A percentile compares a stretch with the other conserved stretches of the same genome.
These are phyloP conservation scores for Takifugu ocellatus DNA, from an alignment of 2,797 vertebrate genomes.

Conservation along the genomic window DNA sequence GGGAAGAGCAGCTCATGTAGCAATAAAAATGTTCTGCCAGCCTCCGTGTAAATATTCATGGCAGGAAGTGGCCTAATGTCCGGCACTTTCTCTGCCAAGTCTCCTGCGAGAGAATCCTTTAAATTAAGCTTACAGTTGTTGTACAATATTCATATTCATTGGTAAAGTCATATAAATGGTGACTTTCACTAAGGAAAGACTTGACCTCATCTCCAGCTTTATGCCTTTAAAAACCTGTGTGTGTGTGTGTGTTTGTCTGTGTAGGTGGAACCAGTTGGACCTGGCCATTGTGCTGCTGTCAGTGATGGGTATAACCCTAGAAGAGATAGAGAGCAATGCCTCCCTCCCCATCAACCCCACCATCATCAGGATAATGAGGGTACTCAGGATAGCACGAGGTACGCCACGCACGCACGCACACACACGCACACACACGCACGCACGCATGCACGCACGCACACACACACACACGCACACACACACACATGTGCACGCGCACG, in stretches of 20 bases:
- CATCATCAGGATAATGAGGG: constrained; percentile 96
- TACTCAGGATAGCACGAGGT: constrained; percentile 91
- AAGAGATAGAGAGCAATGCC: constrained; percentile 94
- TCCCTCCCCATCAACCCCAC: constrained; percentile 95
- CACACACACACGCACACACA: not conserved
- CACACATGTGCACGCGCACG: not conserved
- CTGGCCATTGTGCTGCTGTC: constrained; percentile 92
- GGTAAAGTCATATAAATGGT: constrained; percentile 21
- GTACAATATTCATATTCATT: constrained; percentile 46
- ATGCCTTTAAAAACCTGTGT: not conserved
- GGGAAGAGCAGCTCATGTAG: too few species aligned
- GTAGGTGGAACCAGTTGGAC: constrained; percentile 93
- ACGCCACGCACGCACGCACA: not conserved
- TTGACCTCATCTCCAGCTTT: not conserved
- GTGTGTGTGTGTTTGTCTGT: constrained; percentile 19
- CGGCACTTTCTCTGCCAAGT: constrained; percentile 26
- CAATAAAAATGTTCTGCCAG: not conserved
- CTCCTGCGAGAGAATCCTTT: constrained; percentile 13
- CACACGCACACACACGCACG: not conserved
- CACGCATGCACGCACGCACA: not conserved
- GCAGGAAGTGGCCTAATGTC: constrained; percentile 3
- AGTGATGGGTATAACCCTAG: constrained; percentile 92
- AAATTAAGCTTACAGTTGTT: constrained; percentile 28
- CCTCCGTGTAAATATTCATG: constrained; percentile 40
- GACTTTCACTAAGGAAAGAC: not conserved